These are phyloP conservation scores for Drosophila pegasa DNA, from an alignment of 2,888 invertebrate genomes.

Conservation along the genomic window DNA sequence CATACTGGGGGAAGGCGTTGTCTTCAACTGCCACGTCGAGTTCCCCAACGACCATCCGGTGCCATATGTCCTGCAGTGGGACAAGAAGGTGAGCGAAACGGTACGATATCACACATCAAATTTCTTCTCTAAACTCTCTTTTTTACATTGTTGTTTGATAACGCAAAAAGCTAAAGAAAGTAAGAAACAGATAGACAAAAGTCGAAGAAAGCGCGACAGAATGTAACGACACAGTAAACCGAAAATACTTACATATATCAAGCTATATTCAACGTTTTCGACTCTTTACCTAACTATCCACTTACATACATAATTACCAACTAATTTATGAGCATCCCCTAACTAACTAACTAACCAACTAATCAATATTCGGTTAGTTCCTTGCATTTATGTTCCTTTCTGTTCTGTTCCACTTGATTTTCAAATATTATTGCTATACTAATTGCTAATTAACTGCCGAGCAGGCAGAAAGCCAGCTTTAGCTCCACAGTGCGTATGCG, in stretches of 20 bases:
- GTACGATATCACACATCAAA: conserved; percentile 90
- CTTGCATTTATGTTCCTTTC: conserved; percentile 22
- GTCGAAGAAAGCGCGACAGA: conserved; percentile 60
- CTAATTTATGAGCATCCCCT: conserved; percentile 56
- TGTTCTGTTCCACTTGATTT: conserved; percentile 36
- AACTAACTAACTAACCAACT: conserved; percentile 43
- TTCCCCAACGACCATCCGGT: conserved; percentile 98
- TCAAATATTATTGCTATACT: conserved; percentile 15
- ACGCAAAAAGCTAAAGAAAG: conserved; percentile 78
- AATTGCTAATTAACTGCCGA: conserved; percentile 13
- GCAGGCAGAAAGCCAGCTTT: conserved; percentile 27
- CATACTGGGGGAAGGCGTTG: conserved; percentile 97
- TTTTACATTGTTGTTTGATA: conserved; percentile 84
- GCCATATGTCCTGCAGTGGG: conserved; percentile 99
- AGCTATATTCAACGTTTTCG: conserved; percentile 54
- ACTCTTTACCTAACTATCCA: conserved; percentile 51
- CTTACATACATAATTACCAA: conserved; percentile 51
- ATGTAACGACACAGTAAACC: conserved; percentile 60
- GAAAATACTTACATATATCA: conserved; percentile 41
- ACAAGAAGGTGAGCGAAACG: conserved; percentile 99
- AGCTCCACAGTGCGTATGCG: conserved; percentile 49
- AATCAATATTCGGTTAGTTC: conserved; percentile 36
- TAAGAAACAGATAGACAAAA: conserved; percentile 68
- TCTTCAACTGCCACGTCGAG: conserved; percentile 99
- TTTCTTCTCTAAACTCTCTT: conserved; percentile 86